Percentiles rank a stretch among this genome's conserved stretches.
These are phyloP conservation scores for Acanthopleura granulata DNA, from an alignment of 2,888 invertebrate genomes.

Conservation along the genomic window DNA sequence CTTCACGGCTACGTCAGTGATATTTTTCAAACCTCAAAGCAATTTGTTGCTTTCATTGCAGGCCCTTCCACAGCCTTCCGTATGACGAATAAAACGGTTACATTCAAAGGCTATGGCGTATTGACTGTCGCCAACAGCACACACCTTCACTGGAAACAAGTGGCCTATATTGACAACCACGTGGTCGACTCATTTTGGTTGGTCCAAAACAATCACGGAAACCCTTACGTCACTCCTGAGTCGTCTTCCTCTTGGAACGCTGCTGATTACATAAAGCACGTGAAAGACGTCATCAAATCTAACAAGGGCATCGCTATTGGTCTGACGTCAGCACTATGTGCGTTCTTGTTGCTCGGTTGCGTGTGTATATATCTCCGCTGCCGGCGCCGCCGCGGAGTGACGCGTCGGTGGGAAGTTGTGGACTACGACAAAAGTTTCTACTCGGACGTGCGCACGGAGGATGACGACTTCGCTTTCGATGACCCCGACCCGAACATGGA, in stretches of 20 bases:
- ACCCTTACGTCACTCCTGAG: not conserved
- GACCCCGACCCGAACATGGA: not conserved
- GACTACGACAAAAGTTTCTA: conserved; percentile 21
- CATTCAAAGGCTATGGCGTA: conserved; percentile 43
- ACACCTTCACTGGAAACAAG: conserved; percentile 49
- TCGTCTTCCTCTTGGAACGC: not conserved
- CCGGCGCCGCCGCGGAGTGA: not conserved
- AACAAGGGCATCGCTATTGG: conserved; percentile 8
- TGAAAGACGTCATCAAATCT: conserved; percentile 2
- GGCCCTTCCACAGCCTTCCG: conserved; percentile 49
- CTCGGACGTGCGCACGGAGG: not conserved
- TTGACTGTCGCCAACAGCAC: conserved; percentile 47
- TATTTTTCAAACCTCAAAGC: too few relatives aligned
- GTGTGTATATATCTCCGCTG: conserved; percentile 7
- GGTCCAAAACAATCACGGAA: conserved; percentile 48
- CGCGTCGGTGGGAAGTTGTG: conserved; percentile 9
- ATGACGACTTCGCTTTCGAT: conserved; percentile 15
- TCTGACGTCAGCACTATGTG: not conserved
- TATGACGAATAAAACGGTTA: conserved; percentile 33
- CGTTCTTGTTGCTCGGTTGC: not conserved
- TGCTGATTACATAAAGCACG: not conserved
- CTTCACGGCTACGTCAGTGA: too few relatives aligned
- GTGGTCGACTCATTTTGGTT: conserved; percentile 51
- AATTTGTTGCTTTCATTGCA: conserved; percentile 27
- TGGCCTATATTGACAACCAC: conserved; percentile 31